Evolutionary conservation across 2,113 vertebrate species (phyloP).

Genomic region (Herpailurus yagouaroundi): DNA sequence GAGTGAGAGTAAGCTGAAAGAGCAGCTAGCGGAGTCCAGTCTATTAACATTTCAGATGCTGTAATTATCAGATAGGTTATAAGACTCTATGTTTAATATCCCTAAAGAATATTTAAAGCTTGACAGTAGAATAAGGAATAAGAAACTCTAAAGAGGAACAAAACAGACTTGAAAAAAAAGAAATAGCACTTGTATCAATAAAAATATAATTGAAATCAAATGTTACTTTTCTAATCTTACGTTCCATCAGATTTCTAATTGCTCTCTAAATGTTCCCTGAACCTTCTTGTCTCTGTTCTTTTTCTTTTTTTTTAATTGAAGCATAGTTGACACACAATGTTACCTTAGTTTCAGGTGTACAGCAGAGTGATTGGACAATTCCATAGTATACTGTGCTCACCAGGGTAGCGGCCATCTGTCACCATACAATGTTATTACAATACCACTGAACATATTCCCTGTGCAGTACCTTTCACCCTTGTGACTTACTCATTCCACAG

Average conservation of each 20-base stretch:
- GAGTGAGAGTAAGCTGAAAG: not conserved
- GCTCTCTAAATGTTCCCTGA: not conserved
- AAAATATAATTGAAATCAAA: constrained; percentile 14
- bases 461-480: not conserved
- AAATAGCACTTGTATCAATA: not conserved
- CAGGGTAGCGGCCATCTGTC: not conserved
- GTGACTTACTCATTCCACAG: not conserved
- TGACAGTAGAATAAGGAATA: constrained; percentile 1
- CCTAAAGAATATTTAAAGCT: not conserved
- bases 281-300: not conserved
- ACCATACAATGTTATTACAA: not conserved
- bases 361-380: not conserved
- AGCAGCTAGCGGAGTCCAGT: not conserved
- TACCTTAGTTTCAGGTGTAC: not conserved
- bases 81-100: not conserved
- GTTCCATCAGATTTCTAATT: not conserved
- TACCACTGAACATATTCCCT: not conserved
- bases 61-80: not conserved
- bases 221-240: not conserved
- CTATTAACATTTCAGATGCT: not conserved
- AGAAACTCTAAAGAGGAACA: not conserved
- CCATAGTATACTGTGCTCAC: not conserved
- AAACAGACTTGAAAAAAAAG: not conserved
- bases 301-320: not conserved
- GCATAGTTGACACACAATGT: not conserved